A percentile compares a stretch with the other conserved stretches of the same genome.
These are phyloP conservation scores for Drosophila lutescens DNA, from an alignment of 2,888 invertebrate genomes.

Conservation along the genomic window DNA sequence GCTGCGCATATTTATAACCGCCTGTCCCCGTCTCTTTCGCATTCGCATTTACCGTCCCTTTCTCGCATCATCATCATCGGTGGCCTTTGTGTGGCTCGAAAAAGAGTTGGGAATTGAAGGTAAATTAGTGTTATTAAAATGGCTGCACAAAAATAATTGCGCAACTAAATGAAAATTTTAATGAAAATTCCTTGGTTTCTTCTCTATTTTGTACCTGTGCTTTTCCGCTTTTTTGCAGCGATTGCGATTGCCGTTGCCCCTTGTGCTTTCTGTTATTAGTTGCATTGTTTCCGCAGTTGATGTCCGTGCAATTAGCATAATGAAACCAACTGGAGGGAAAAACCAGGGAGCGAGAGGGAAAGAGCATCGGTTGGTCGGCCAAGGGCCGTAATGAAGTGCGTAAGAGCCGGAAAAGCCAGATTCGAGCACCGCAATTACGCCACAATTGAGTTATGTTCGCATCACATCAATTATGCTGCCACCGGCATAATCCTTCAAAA, in stretches of 20 bases:
- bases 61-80: not conserved
- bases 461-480: slow-evolving; percentile 42
- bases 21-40: slow-evolving; percentile 6
- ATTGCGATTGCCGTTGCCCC: slow-evolving; percentile 14
- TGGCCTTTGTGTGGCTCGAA: slow-evolving; percentile 43
- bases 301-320: slow-evolving; percentile 50
- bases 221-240: slow-evolving; percentile 5
- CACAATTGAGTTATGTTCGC: slow-evolving; percentile 65
- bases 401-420: slow-evolving; percentile 16
- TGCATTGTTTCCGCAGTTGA: slow-evolving; percentile 43
- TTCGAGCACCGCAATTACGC: slow-evolving; percentile 28
- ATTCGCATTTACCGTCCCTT: not conserved
- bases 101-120: slow-evolving; percentile 65
- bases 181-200: slow-evolving; percentile 72
- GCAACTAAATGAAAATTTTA: slow-evolving; percentile 75
- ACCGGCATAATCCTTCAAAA: slow-evolving; percentile 57
- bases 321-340: slow-evolving; percentile 24
- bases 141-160: slow-evolving; percentile 75
- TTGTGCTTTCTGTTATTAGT: slow-evolving; percentile 20
- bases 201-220: slow-evolving; percentile 14
- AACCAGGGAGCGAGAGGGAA: not conserved
- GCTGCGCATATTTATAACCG: slow-evolving; percentile 54
- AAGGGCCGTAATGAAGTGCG: slow-evolving; percentile 31
- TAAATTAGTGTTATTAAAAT: slow-evolving; percentile 81
- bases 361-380: not conserved